Percentiles rank a stretch among this genome's conserved stretches.
Evolutionary conservation across 2,113 vertebrate genomes (phyloP).

Genomic region (Sturnira hondurensis): DNA sequence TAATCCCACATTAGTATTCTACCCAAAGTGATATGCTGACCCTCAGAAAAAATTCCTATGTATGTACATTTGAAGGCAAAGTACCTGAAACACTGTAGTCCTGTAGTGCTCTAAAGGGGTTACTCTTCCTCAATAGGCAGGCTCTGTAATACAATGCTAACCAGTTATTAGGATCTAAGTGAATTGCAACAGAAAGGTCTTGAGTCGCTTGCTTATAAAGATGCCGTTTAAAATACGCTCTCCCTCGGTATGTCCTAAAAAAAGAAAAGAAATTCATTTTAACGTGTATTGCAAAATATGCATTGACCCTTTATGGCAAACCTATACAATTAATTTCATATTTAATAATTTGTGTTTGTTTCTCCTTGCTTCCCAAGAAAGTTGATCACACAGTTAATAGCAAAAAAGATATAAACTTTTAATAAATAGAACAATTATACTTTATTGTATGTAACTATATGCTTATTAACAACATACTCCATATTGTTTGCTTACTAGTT

Average conservation of each 20-base stretch:
- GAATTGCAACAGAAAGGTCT: slow-evolving; percentile 81
- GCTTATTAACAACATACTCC: neutral
- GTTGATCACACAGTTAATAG: neutral
- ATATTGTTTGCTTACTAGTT: neutral
- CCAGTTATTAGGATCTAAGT: slow-evolving; percentile 83
- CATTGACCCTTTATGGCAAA: neutral
- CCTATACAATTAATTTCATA: neutral
- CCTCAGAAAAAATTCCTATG: neutral
- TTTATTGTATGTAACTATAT: neutral
- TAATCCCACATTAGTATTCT: neutral
- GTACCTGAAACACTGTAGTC: slow-evolving; percentile 87
- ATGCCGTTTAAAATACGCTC: slow-evolving; percentile 76
- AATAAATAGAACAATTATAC: neutral
- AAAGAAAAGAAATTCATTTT: slow-evolving; percentile 35
- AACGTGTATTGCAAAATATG: neutral
- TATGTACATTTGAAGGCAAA: neutral
- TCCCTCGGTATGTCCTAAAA: slow-evolving; percentile 81
- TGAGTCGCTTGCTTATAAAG: slow-evolving; percentile 74
- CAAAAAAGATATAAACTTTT: neutral
- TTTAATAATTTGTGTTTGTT: neutral
- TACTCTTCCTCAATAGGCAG: slow-evolving; percentile 78
- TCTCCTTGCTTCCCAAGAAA: neutral
- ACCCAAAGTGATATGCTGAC: neutral
- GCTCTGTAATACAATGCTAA: slow-evolving; percentile 82
- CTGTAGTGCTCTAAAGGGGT: slow-evolving; percentile 77